Evolutionary conservation across 2,797 vertebrate species (phyloP), one percentile per base, ranked within the genome.

Genomic region (Onychomys arenicola): DNA sequence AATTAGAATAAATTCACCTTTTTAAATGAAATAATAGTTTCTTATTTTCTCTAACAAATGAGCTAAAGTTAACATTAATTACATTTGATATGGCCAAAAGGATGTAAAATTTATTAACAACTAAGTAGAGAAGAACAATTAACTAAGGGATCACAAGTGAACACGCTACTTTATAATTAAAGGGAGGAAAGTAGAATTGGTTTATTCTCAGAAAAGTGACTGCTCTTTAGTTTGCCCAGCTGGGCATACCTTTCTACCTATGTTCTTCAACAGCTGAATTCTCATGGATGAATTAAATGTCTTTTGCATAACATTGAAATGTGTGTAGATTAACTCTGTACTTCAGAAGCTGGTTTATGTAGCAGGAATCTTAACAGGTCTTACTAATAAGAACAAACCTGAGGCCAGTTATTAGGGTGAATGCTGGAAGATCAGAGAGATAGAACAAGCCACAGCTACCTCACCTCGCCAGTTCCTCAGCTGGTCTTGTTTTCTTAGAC

Each of bases 11-110:
- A 80, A 95, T 49, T 8, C 5, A 49, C 37, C 59, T 92, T 91
- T 63, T 71, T 76, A 92, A 92, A 63, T 95, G 76, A 85, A 90
- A 75, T 69, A 55, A 67, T 84, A 32, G 6, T 88, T 81, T 84
- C 52, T 89, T 13, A 55, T 89, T 40, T 11, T 82, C 77, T 90
- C 34, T 34, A 89, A 37, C 32, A 93, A 95, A 78, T n/a, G 40
- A 97, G n/a, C 29, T 84, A 4, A 82, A 88, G 52, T 95, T 88
- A 57, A 52, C 80, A 92, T 92, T 82, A 80, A 90, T 92, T 82
- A 80, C 40, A 14, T 75, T 63, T 89, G 78, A 40, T 69, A 29
- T 27, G 9, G 27, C 17, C 32, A 81, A 89, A 43, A 84, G 29
- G 1, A 52, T 32, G 11, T 90, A 49, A 17, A 43, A 5, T 95